phyloP scores from a whole-genome alignment of 2,113 vertebrate species.

The Gasterosteus nipponicus region DNA sequence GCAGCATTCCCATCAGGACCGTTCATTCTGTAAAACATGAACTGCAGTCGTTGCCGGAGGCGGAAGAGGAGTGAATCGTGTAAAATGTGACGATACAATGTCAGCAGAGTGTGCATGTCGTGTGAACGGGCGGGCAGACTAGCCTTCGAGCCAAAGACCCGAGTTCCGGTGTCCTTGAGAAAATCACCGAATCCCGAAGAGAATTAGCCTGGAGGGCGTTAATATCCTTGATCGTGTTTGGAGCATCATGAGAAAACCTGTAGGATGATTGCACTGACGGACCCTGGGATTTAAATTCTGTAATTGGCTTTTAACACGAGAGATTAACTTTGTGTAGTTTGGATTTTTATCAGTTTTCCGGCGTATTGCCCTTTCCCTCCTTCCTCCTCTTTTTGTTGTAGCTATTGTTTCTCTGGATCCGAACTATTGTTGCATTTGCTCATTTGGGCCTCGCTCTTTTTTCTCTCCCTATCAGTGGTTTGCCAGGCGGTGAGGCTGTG shows the following conservation, averaged over 20 bases:
- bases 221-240: slow-evolving; percentile 22
- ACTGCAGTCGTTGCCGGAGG: slow-evolving; percentile 49
- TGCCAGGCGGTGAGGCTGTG: slow-evolving; percentile 68
- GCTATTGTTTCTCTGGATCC: slow-evolving; percentile 69
- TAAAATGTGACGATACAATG: slow-evolving; percentile 33
- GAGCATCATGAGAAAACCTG: slow-evolving; percentile 5
- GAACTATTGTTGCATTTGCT: slow-evolving; percentile 65
- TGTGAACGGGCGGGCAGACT: slow-evolving; percentile 29
- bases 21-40: slow-evolving; percentile 48
- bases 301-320: slow-evolving; percentile 41
- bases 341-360: slow-evolving; percentile 33
- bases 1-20: slow-evolving; percentile 47
- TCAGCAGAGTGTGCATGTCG: neutral
- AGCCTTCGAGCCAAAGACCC: slow-evolving; percentile 35
- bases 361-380: slow-evolving; percentile 40
- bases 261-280: slow-evolving; percentile 4
- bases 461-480: slow-evolving; percentile 69
- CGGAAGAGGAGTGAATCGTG: slow-evolving; percentile 42
- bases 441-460: slow-evolving; percentile 49
- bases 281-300: slow-evolving; percentile 21
- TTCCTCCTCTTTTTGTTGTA: slow-evolving; percentile 49
- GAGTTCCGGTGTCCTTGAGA: slow-evolving; percentile 34
- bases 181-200: slow-evolving; percentile 15
- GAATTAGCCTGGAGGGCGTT: slow-evolving; percentile 27
- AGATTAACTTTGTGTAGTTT: slow-evolving; percentile 29